Conservation (phyloP, 2,113 vertebrate genomes). For the Psilopsiagon aymara region DNA sequence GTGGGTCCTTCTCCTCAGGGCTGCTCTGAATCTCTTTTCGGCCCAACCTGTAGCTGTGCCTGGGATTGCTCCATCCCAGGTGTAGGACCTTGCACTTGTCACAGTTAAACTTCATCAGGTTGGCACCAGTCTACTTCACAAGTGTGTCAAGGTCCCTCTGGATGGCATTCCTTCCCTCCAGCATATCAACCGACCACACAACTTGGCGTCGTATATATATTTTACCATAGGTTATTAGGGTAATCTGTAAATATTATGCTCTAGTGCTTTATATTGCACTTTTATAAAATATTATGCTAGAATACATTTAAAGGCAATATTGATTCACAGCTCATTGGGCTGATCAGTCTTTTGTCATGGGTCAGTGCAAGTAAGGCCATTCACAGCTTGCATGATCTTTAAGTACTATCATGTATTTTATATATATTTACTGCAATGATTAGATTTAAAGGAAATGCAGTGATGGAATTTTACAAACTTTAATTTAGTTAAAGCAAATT, state of each 20-base stretch:
- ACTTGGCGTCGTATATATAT: too few relatives aligned
- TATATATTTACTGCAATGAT: neutral
- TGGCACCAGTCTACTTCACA: too few relatives aligned
- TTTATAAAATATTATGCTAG: neutral
- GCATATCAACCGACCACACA: too few relatives aligned
- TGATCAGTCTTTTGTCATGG: neutral
- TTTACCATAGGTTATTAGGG: neutral
- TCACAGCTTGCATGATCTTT: neutral
- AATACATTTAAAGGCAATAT: neutral
- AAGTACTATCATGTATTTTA: neutral
- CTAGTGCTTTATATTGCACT: neutral
- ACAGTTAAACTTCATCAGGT: too few relatives aligned
- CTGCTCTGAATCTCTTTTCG: too few relatives aligned
- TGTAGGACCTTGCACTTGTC: too few relatives aligned
- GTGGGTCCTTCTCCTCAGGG: too few relatives aligned
- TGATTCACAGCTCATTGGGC: neutral
- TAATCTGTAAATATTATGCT: neutral
- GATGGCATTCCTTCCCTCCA: too few relatives aligned
- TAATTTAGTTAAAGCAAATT: neutral
- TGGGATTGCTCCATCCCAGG: too few relatives aligned
- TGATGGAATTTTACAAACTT: neutral
- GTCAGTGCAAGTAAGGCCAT: neutral
- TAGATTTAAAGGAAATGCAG: neutral
- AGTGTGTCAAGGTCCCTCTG: too few relatives aligned
- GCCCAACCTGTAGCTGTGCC: too few relatives aligned